Evolutionary conservation across 2,113 vertebrate genomes (phyloP).

Genomic region (Corythornis cristatus): DNA sequence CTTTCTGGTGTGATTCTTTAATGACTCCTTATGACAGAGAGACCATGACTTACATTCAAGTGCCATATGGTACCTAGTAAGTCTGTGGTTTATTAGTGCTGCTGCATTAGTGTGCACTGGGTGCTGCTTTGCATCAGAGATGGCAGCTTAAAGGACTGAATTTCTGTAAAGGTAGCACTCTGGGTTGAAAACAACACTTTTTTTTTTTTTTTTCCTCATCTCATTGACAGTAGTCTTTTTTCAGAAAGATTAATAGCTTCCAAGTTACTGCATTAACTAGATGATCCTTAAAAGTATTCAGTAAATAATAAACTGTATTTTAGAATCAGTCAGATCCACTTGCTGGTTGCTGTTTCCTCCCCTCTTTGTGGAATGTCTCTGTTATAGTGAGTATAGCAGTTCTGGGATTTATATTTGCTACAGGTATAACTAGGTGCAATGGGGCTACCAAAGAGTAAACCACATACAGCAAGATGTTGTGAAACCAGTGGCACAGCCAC

Average conservation of each 20-base stretch:
- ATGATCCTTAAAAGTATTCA: neutral
- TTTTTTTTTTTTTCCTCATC: neutral
- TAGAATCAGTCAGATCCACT: neutral
- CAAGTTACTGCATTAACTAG: neutral
- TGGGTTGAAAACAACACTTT: neutral
- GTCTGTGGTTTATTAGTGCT: neutral
- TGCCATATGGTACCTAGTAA: neutral
- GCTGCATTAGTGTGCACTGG: neutral
- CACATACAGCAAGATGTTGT: neutral
- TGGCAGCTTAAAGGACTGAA: neutral
- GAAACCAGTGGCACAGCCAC: accelerated
- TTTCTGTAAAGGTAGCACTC: neutral
- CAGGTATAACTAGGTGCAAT: neutral
- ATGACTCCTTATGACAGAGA: neutral
- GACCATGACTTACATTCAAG: neutral
- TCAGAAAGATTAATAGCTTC: neutral
- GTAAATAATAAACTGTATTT: neutral
- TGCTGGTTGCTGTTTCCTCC: neutral
- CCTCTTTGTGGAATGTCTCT: neutral
- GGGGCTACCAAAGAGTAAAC: neutral
- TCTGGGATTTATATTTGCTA: neutral
- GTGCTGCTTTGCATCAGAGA: neutral
- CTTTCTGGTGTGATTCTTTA: neutral
- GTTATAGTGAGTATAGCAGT: neutral
- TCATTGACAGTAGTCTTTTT: neutral